phyloP scores from a whole-genome alignment of 2,113 vertebrate genomes.

The Callaeas wilsoni region DNA sequence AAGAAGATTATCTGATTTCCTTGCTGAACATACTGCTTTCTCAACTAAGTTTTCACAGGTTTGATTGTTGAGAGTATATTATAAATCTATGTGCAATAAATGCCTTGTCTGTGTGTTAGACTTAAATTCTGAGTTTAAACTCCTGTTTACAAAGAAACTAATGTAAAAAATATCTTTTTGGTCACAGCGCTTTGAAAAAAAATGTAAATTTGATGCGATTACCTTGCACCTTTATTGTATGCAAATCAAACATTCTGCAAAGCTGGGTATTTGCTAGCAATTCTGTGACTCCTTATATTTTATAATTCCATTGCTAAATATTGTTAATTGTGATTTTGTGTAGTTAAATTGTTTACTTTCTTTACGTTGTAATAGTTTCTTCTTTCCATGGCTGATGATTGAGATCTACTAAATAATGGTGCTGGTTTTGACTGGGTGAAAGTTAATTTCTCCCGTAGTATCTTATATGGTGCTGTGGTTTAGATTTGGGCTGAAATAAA shows the following conservation, averaged over 20 bases:
- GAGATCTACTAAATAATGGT: not conserved
- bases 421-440: not conserved
- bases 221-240: not conserved
- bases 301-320: not conserved
- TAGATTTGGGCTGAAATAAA: not conserved
- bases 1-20: not conserved
- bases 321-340: not conserved
- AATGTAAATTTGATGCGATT: not conserved
- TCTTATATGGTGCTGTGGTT: not conserved
- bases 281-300: not conserved
- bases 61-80: not conserved
- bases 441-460: not conserved
- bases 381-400: not conserved
- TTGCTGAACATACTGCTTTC: not conserved
- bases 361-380: not conserved
- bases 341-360: not conserved
- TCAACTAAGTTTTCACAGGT: not conserved
- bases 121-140: not conserved
- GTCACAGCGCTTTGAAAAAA: not conserved
- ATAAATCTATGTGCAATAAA: not conserved
- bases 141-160: not conserved
- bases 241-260: not conserved
- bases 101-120: not conserved
- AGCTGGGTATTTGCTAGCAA: not conserved
- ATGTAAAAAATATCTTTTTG: not conserved